Evolutionary conservation across 2,888 invertebrate species (phyloP), one percentile per base, ranked within the genome.

Genomic region (Himalopsyche japonica): DNA sequence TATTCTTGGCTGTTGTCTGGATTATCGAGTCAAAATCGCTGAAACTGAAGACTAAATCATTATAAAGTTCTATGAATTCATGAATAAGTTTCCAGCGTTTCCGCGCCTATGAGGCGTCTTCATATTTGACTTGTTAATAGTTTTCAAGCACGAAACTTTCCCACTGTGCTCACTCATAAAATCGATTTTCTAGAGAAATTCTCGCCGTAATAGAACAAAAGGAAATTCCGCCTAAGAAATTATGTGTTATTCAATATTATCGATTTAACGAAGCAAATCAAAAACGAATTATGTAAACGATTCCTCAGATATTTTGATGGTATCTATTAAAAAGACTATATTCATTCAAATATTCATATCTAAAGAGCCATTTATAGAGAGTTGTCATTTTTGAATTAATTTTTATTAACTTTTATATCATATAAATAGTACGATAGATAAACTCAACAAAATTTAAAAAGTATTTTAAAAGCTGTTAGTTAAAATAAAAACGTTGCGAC

Each of bases 41-140:
- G 77, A 43, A 77, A 77, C 77, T 43, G 82, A 76, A 81, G 79
- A 76, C 83, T 76, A 76, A 76, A 83, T 83, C 83, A 80, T 80
- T 80, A 80, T 47, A 80, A 83, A 83, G 83, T 83, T 83, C 79
- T 76, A 80, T 48, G 80, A 83, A 83, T 83, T 83, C 83, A 83
- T 83, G 80, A 83, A 83, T 83, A 83, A 83, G 76, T 83, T 83
- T 80, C 70, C 80, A 70, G 79, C 70, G 27, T 79, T 70, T 57
- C 30, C 27, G 48, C 57, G 48, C 80, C 77, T 34, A 43, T 37
- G 43, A 77, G 77, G 24, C 43, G 77, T 37, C 37, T 77, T 77
- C 77, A 77, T 77, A 77, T 77, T 77, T 77, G 77, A 77, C 77
- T 77, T 77, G 77, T 77, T 77, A 77, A 77, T 77, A 77, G 77